A percentile compares a stretch with the other conserved stretches of the same genome.
These are phyloP conservation scores for Trididemnum miniatum DNA, from an alignment of 23 tunicate genomes.

Conservation along the genomic window DNA sequence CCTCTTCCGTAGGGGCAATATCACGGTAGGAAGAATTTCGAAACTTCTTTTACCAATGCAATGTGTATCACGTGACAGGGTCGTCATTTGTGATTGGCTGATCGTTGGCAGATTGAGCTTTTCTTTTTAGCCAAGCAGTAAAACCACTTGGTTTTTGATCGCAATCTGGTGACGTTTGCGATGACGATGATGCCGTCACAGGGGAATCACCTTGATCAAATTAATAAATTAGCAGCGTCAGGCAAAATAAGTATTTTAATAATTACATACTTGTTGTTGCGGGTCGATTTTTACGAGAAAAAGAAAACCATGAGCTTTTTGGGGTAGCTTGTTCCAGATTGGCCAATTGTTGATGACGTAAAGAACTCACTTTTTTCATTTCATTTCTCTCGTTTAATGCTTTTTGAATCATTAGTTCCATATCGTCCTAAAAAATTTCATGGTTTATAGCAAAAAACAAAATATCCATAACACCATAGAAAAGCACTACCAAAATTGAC, in stretches of 20 bases:
- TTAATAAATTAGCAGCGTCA: too few species aligned
- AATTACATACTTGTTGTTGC: not conserved
- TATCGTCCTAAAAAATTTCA: slow-evolving; percentile 68
- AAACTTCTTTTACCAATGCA: too few species aligned
- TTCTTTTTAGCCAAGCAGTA: slow-evolving; percentile 1
- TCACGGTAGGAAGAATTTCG: too few species aligned
- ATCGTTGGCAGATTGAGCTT: slow-evolving; percentile 8
- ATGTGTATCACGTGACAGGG: slow-evolving; percentile 5
- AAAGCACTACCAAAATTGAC: too few species aligned
- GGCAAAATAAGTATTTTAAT: too few species aligned
- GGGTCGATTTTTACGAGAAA: not conserved
- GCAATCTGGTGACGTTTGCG: not conserved
- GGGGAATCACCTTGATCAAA: not conserved
- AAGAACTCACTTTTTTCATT: not conserved
- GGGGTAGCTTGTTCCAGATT: slow-evolving; percentile 12
- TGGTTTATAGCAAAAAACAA: too few species aligned
- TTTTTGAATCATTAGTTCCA: slow-evolving; percentile 79
- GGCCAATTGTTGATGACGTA: slow-evolving; percentile 11
- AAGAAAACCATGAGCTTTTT: slow-evolving; percentile 43
- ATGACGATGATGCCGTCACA: not conserved
- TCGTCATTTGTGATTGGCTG: slow-evolving; percentile 7
- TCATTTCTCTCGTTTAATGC: slow-evolving; percentile 42
- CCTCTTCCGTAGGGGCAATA: too few species aligned
- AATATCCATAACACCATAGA: too few species aligned
- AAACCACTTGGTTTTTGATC: not conserved